phyloP scores from a whole-genome alignment of 37 sponge, comb jelly and placozoan genomes.

The Bolinopsis microptera region DNA sequence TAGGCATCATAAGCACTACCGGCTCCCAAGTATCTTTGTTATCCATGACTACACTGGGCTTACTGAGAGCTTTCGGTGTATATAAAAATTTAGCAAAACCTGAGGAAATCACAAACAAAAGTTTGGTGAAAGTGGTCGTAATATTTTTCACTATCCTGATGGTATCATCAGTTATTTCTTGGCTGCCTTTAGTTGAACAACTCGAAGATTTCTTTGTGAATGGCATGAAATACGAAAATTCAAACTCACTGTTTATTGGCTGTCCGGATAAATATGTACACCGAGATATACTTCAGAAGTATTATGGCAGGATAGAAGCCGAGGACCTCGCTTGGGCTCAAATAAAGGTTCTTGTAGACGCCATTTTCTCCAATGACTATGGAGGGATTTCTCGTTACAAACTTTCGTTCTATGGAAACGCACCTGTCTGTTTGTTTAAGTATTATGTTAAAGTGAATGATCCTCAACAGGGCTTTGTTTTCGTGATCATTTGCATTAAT shows the following conservation, averaged over 20 bases:
- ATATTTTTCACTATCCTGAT: not conserved
- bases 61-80: not conserved
- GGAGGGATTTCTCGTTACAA: not conserved
- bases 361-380: not conserved
- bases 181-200: not conserved
- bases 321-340: not conserved
- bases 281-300: not conserved
- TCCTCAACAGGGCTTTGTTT: not conserved
- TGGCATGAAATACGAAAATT: not conserved
- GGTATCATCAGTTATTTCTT: not conserved
- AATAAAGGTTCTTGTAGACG: not conserved
- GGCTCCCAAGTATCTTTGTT: not conserved
- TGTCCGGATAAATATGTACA: not conserved
- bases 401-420: not conserved
- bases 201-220: not conserved
- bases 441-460: not conserved
- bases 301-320: not conserved
- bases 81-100: not conserved
- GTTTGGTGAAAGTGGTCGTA: not conserved
- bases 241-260: not conserved
- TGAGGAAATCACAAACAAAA: not conserved
- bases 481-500: not conserved
- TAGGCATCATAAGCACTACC: conserved; percentile 13
- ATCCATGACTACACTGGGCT: conserved; percentile 1
- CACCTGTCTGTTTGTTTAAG: not conserved